These are phyloP conservation scores for Aporrectodea caliginosa DNA, from an alignment of 1,140 invertebrate species.

Conservation along the genomic window DNA sequence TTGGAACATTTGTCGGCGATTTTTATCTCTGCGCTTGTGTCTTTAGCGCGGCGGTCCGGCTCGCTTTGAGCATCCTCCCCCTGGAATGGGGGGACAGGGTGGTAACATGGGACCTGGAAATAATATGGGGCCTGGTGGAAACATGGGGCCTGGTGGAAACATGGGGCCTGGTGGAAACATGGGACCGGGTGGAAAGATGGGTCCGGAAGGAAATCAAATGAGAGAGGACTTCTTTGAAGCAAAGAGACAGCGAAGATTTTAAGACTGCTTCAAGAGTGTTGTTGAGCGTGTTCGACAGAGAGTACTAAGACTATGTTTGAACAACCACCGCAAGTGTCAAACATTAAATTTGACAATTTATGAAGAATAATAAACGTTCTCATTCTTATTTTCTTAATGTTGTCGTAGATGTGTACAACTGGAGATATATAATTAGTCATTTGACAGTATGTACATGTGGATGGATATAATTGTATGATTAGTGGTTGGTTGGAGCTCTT, in stretches of 20 bases:
- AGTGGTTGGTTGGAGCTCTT: too few relatives aligned
- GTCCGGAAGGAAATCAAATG: not conserved
- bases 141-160: not conserved
- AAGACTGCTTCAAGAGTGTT: too few relatives aligned
- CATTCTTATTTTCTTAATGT: too few relatives aligned
- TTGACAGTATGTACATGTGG: too few relatives aligned
- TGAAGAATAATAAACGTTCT: too few relatives aligned
- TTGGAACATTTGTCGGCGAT: not conserved
- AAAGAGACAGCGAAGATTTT: not conserved
- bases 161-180: not conserved
- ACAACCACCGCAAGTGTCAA: too few relatives aligned
- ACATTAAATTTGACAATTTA: too few relatives aligned
- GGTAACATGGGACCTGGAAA: not conserved
- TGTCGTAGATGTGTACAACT: too few relatives aligned
- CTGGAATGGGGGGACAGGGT: not conserved
- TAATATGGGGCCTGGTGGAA: not conserved
- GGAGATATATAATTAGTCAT: too few relatives aligned
- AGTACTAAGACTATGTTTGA: too few relatives aligned
- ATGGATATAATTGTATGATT: too few relatives aligned
- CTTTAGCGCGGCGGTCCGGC: not conserved
- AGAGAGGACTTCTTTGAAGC: not conserved
- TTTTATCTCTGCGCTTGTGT: not conserved
- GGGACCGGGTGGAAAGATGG: not conserved
- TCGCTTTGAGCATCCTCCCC: not conserved
- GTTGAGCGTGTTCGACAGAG: too few relatives aligned